phyloP scores from a whole-genome alignment of 1,140 invertebrate species.

The Habropoda laboriosa region DNA sequence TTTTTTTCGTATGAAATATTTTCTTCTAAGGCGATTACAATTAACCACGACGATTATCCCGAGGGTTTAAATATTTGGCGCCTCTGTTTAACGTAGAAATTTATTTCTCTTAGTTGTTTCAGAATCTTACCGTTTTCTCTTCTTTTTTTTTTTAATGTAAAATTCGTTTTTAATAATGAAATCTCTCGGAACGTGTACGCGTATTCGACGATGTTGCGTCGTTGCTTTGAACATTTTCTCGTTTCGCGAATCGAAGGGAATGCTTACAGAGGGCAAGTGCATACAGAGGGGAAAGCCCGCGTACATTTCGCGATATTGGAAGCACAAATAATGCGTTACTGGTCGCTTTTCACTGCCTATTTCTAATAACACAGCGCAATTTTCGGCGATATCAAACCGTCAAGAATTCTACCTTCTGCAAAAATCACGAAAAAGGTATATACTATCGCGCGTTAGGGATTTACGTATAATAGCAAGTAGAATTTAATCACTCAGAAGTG shows the following conservation, averaged over 20 bases:
- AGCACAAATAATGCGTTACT: conserved; percentile 33
- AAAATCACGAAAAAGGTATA: background rate
- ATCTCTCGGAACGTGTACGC: background rate
- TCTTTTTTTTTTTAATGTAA: background rate
- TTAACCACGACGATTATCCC: no score
- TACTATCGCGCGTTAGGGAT: background rate
- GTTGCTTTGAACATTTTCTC: conserved; percentile 28
- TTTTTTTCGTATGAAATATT: no score
- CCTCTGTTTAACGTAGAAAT: no score
- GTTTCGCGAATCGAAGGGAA: conserved; percentile 32
- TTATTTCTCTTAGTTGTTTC: no score
- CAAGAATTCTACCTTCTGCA: background rate
- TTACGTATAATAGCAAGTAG: no score
- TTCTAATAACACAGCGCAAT: conserved; percentile 21
- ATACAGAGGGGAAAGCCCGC: conserved; percentile 23
- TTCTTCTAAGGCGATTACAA: no score
- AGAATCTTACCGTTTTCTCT: no score
- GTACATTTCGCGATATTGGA: conserved; percentile 43
- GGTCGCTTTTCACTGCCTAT: conserved; percentile 21
- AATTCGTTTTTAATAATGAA: background rate
- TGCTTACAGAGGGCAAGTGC: no score
- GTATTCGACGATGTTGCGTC: background rate
- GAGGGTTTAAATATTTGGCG: no score
- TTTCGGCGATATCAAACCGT: background rate
- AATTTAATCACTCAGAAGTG: no score